Base-by-base conservation (phyloP, 1,140 invertebrate species). In the Drosophila dunni region DNA sequence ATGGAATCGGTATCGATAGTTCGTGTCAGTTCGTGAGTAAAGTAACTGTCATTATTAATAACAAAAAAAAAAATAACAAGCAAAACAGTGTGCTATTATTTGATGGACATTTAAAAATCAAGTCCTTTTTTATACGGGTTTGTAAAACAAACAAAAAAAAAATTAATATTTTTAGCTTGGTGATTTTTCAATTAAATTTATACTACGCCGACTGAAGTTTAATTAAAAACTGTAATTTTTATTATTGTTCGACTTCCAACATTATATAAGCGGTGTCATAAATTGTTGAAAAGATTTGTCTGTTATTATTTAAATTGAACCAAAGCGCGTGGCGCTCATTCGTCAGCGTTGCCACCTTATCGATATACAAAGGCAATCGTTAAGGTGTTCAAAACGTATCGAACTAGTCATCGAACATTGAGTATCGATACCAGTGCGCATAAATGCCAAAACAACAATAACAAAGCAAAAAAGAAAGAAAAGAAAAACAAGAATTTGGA, bases 351-450 rank as follows among this genome's bases (percentile, higher is more conserved):
- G 53, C 53, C 53, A 56, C 15, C 3, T 20, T 56, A 15, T 10
- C 0, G 24, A 29, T 29, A 5, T 9, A 7, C 1, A 7, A 24
- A 3, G 13, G 0, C 33, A 54, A 36, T 40, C 11, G 38, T 11
- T 40, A 40, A 42, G n/a, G 5, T 3, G n/a, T n/a, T 42, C n/a
- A 5, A 6, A 42, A 42, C 5, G n/a, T 11, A 40, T 40, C 15
- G 17, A 17, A 40, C 15, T 8, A n/a, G 9, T 17, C n/a, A 33
- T 38, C 38, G 50, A 7, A 9, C n/a, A 8, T 0, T 1, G 7
- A 3, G 6, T 56, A 71, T 64, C 68, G 60, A 48, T 64, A 61
- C 7, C 8, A 42, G 10, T 62, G 11, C 15, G n/a, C 11, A 60
- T 29, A 15, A 29, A 60, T 33, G 13, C 1, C 24, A 24, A 33